Base-by-base conservation (phyloP, 2,113 vertebrate species). In the Clinocottus analis region DNA sequence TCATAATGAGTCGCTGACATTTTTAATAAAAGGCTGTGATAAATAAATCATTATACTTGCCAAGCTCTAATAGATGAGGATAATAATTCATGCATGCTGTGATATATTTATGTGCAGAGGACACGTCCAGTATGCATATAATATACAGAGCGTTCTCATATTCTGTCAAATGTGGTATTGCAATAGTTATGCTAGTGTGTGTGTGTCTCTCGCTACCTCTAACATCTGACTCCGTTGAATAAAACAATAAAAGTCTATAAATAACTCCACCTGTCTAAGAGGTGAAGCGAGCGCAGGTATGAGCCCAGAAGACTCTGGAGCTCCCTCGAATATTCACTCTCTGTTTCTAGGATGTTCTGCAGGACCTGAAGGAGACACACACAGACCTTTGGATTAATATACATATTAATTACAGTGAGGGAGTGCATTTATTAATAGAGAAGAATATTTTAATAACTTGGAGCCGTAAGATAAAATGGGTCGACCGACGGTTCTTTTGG, bases 261-360 rank as follows among this genome's bases (percentile, higher is more conserved):
- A 82, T 80, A 82, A 70, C 64, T 65, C 3, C 0, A 99, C 98
- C 96, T 98, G 93, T 99, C 97, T 77, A 96, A 97, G 84, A 95
- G 93, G 89, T 98, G 97, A 80, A 99, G 93, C 0, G 96, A 95
- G 67, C 97, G 95, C 51, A 99, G 93, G 80, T 98, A 99, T 47
- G 95, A 95, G 39, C 96, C 95, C 84, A 99, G 95, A 70, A 99
- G 94, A 83, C 94, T 97, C 94, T 99, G 97, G 1, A 99, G 94
- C 76, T 99, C 98, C 88, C 97, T 96, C 23, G 96, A 96, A 89
- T 97, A 99, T 75, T 99, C 97, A 7, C 92, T 96, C 93, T 99
- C 98, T 78, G 97, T 96, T 91, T 99, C 98, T 87, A 99, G 87
- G 91, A 99, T 99, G 92, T 99, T 99, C 94, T 99, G 97, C 61